phyloP scores from a whole-genome alignment of 2,113 vertebrate species.

The Hydrolagus affinis region DNA sequence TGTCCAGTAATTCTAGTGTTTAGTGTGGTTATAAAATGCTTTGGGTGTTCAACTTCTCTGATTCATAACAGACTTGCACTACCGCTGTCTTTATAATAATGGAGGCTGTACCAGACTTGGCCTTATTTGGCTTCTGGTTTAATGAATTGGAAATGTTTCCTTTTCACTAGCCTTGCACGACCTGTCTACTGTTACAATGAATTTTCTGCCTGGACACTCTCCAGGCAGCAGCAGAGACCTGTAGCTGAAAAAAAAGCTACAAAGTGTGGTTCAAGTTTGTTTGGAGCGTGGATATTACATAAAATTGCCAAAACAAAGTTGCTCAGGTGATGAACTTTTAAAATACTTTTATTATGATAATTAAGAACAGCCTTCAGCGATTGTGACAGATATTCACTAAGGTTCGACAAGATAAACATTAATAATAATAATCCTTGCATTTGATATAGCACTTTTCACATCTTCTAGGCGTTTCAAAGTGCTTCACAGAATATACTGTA shows the following conservation, averaged over 20 bases:
- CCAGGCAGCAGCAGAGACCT: slow-evolving; percentile 22
- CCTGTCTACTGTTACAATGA: slow-evolving; percentile 34
- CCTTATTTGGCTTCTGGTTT: slow-evolving; percentile 32
- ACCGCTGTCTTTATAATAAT: slow-evolving; percentile 25
- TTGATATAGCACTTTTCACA: too few species aligned
- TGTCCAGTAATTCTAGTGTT: background rate
- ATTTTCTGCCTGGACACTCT: slow-evolving; percentile 27
- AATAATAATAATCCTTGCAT: too few species aligned
- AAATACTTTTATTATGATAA: background rate
- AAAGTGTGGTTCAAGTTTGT: slow-evolving; percentile 15
- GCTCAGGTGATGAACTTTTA: background rate
- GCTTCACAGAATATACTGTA: too few species aligned
- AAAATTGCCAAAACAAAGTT: slow-evolving; percentile 22
- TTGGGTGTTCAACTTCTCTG: background rate
- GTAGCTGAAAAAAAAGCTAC: slow-evolving; percentile 23
- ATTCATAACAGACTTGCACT: slow-evolving; percentile 1
- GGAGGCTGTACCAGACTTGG: slow-evolving; percentile 7
- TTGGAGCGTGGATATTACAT: background rate
- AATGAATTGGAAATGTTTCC: slow-evolving; percentile 33
- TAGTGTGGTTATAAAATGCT: background rate
- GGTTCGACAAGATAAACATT: too few species aligned
- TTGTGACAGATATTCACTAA: background rate
- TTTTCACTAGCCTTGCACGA: slow-evolving; percentile 30
- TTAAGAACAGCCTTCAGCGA: background rate
- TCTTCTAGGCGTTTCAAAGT: too few species aligned